Conservation (phyloP, 2,113 vertebrate species). For the Petaurus breviceps region DNA sequence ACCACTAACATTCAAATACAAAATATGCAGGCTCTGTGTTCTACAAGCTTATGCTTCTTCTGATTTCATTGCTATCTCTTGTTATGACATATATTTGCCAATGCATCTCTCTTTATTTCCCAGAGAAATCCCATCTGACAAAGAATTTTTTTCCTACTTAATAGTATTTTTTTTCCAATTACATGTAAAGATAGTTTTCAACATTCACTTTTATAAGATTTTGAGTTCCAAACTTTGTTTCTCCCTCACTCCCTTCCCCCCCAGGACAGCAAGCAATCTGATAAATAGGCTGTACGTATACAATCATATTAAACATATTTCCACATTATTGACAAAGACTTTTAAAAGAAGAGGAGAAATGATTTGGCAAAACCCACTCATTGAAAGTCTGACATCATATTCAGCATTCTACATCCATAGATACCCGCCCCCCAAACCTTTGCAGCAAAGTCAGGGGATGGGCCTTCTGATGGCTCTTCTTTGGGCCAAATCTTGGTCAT, state of each 20-base stretch:
- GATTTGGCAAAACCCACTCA: background rate
- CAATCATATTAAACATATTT: too few relatives aligned
- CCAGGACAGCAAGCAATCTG: too few relatives aligned
- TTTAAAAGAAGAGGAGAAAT: background rate
- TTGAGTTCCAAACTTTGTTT: too few relatives aligned
- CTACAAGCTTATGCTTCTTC: background rate
- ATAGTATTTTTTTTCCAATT: too few relatives aligned
- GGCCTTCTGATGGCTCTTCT: background rate
- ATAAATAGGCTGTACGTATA: too few relatives aligned
- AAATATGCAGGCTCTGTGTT: background rate
- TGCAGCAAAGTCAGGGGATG: background rate
- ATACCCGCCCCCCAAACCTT: background rate
- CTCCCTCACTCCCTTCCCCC: too few relatives aligned
- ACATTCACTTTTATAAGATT: too few relatives aligned
- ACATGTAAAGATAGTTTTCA: too few relatives aligned
- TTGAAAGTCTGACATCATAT: background rate
- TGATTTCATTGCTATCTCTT: background rate
- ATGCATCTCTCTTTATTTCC: background rate
- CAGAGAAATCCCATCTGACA: background rate
- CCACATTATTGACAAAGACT: background rate
- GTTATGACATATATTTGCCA: background rate
- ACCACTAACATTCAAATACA: background rate
- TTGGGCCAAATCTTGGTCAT: background rate
- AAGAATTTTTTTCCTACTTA: background rate
- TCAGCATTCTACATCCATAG: background rate